phyloP scores from a whole-genome alignment of 2,113 vertebrate species.

The Oenanthe oenanthe region DNA sequence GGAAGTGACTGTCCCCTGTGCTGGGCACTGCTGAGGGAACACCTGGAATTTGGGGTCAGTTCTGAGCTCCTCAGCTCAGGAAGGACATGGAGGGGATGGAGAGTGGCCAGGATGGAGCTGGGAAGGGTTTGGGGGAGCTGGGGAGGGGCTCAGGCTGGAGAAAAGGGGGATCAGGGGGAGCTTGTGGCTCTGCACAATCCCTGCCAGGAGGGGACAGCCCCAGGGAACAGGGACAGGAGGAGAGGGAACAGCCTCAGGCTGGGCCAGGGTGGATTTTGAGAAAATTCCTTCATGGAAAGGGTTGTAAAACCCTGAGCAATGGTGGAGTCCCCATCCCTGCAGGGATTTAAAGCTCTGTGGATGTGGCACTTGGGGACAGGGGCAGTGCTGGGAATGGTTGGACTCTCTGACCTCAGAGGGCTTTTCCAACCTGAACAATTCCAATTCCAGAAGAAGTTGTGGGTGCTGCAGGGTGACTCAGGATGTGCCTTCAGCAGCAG shows the following conservation, averaged over 20 bases:
- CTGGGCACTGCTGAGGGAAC: too few relatives aligned
- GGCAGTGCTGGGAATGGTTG: not conserved
- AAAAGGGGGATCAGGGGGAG: too few relatives aligned
- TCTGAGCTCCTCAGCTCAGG: too few relatives aligned
- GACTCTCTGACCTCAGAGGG: accelerated
- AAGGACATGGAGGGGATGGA: too few relatives aligned
- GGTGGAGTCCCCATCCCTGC: not conserved
- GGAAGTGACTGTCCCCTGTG: too few relatives aligned
- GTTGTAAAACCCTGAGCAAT: too few relatives aligned
- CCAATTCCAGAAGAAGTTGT: not conserved
- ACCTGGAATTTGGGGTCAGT: too few relatives aligned
- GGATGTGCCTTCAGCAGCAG: not conserved
- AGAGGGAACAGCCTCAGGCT: not conserved
- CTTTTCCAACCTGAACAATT: not conserved
- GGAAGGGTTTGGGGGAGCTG: too few relatives aligned
- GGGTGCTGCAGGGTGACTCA: not conserved
- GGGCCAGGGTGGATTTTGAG: accelerated
- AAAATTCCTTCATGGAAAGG: accelerated
- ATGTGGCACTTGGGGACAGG: not conserved
- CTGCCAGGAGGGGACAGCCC: too few relatives aligned
- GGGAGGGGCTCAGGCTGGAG: too few relatives aligned
- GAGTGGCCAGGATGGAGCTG: too few relatives aligned
- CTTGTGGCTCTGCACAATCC: too few relatives aligned
- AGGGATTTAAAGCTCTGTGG: not conserved
- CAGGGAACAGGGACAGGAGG: not conserved